phyloP scores from a whole-genome alignment of 2,797 vertebrate genomes.

The Pelochelys cantorii region DNA sequence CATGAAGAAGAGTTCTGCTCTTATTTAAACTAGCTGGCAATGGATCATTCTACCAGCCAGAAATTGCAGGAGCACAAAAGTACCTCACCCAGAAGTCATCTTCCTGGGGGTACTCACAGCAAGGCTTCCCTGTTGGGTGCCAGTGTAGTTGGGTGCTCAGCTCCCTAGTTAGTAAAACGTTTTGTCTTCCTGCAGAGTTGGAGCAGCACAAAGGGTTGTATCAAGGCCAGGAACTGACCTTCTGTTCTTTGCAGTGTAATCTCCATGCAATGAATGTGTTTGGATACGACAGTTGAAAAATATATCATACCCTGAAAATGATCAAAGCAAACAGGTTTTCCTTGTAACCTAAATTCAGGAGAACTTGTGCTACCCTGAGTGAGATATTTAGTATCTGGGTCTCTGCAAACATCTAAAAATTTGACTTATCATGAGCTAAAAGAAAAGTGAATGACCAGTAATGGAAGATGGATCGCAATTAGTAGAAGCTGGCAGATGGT shows the following conservation, averaged over 20 bases:
- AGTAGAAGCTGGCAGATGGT: constrained; percentile 73
- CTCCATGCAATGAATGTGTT: background rate
- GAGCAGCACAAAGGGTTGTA: background rate
- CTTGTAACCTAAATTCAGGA: constrained; percentile 30
- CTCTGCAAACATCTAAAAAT: constrained; percentile 39
- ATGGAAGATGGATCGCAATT: constrained; percentile 48
- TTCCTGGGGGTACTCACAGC: background rate
- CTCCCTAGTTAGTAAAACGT: background rate
- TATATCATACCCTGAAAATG: background rate
- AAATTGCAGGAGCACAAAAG: background rate
- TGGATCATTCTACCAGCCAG: background rate
- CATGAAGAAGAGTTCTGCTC: background rate
- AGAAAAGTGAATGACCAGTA: constrained; percentile 54
- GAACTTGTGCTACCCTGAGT: constrained; percentile 10
- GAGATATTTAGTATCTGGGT: constrained; percentile 10
- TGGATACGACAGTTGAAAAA: background rate
- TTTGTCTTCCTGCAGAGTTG: background rate
- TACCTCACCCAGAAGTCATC: background rate
- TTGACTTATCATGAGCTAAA: constrained; percentile 61
- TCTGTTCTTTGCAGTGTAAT: background rate
- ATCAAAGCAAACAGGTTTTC: background rate
- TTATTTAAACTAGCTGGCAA: background rate
- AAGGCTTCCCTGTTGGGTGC: background rate
- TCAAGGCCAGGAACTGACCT: background rate
- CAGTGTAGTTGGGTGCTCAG: background rate